These are phyloP conservation scores for Eulacestoma nigropectus DNA, from an alignment of 2,113 vertebrate genomes.

Conservation along the genomic window DNA sequence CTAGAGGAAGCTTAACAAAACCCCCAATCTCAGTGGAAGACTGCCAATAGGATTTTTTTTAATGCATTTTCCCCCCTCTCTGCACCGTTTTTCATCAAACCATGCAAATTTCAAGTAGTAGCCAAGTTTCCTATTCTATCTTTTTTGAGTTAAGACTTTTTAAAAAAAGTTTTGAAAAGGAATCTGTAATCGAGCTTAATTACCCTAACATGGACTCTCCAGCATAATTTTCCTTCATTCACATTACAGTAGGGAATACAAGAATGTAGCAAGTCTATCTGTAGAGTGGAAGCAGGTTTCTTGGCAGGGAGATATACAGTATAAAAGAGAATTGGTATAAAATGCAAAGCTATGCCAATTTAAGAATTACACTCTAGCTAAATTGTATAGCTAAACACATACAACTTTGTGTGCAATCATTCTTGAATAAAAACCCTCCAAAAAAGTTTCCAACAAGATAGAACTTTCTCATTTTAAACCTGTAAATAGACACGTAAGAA, in stretches of 20 bases:
- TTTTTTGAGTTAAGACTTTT: background rate
- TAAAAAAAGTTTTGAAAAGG: constrained; percentile 2
- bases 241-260: constrained; percentile 20
- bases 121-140: background rate
- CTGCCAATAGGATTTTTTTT: background rate
- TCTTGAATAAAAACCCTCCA: background rate
- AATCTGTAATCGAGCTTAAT: constrained; percentile 17
- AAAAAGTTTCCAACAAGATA: background rate
- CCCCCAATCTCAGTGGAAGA: background rate
- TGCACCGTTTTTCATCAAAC: background rate
- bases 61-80: background rate
- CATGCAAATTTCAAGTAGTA: background rate
- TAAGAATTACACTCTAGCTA: background rate
- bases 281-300: constrained; percentile 23
- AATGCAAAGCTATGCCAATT: background rate
- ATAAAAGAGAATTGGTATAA: background rate
- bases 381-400: background rate
- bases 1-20: background rate
- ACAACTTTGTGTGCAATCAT: background rate
- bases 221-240: background rate
- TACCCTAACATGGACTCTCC: background rate
- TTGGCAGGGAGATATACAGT: background rate
- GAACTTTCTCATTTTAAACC: background rate
- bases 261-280: background rate
- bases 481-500: background rate